Evolutionary conservation across 1,140 invertebrate species (phyloP).

Genomic region (Drosophila arawakana): DNA sequence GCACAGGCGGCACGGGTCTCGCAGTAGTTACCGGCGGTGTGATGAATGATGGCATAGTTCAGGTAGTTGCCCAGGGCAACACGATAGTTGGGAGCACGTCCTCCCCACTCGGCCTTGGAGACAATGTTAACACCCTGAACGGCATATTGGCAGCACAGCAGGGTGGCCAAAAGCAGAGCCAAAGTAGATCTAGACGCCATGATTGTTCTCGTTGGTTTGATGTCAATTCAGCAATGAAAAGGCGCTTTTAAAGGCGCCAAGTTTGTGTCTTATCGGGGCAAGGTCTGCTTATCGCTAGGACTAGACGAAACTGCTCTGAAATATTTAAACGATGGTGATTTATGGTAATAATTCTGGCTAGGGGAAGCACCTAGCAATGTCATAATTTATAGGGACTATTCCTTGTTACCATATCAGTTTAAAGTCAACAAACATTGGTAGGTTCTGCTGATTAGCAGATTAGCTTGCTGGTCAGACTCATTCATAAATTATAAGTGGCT

Average conservation of each 20-base stretch:
- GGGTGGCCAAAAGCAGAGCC: constrained; percentile 48
- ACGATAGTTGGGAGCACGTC: constrained; percentile 85
- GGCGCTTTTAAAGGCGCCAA: constrained; percentile 41
- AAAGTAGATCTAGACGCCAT: constrained; percentile 51
- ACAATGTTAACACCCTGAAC: constrained; percentile 80
- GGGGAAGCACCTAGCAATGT: constrained; percentile 15
- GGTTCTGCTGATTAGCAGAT: constrained; percentile 7
- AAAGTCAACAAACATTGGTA: neutral
- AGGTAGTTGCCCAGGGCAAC: constrained; percentile 86
- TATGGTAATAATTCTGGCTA: constrained; percentile 20
- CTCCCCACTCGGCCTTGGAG: constrained; percentile 86
- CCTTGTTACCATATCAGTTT: neutral
- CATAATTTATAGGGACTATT: constrained; percentile 15
- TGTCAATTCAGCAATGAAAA: no score
- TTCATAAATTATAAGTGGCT: neutral
- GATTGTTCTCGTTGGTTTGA: constrained; percentile 14
- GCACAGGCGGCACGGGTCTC: constrained; percentile 85
- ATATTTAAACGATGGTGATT: constrained; percentile 25
- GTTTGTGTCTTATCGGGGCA: constrained; percentile 3
- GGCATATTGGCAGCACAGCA: constrained; percentile 54
- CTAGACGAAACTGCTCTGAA: neutral
- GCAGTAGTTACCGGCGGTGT: constrained; percentile 87
- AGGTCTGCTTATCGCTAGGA: no score
- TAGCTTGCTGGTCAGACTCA: neutral
- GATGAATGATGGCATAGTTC: constrained; percentile 90